These are phyloP conservation scores for Okapia johnstoni DNA, from an alignment of 2,113 vertebrate species.

Conservation along the genomic window DNA sequence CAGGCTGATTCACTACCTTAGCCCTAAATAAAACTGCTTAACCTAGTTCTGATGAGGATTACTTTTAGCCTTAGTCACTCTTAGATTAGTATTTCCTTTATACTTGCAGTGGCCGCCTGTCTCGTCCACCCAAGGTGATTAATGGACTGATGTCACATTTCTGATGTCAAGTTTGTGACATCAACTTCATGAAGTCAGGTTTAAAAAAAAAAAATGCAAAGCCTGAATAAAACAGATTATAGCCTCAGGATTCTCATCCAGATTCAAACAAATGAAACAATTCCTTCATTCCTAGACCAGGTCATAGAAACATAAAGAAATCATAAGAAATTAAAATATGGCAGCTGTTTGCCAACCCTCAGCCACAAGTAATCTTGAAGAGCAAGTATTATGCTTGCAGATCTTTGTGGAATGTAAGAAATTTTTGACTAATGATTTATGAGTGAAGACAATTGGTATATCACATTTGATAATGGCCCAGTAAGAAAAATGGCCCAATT, in stretches of 20 bases:
- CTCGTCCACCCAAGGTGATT: neutral
- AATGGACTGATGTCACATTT: neutral
- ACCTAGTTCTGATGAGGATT: constrained; percentile 35
- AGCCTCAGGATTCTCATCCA: neutral
- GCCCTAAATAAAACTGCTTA: constrained; percentile 21
- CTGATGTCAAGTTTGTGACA: neutral
- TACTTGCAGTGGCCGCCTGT: neutral
- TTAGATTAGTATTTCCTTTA: neutral
- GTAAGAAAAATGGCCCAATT: neutral
- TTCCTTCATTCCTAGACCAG: neutral
- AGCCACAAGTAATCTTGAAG: neutral
- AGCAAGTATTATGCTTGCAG: neutral
- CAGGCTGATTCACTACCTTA: neutral
- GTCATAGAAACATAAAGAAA: neutral
- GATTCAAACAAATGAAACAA: neutral
- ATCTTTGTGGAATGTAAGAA: neutral
- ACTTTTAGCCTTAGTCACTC: neutral
- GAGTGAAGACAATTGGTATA: neutral
- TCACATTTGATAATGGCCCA: neutral
- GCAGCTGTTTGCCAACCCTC: neutral
- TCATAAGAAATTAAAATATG: neutral
- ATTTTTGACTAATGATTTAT: neutral
- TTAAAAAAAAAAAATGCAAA: neutral
- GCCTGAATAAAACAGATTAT: neutral
- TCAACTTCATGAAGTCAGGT: neutral